phyloP scores from a whole-genome alignment of 2,888 invertebrate species.

The Orchesella flavescens region DNA sequence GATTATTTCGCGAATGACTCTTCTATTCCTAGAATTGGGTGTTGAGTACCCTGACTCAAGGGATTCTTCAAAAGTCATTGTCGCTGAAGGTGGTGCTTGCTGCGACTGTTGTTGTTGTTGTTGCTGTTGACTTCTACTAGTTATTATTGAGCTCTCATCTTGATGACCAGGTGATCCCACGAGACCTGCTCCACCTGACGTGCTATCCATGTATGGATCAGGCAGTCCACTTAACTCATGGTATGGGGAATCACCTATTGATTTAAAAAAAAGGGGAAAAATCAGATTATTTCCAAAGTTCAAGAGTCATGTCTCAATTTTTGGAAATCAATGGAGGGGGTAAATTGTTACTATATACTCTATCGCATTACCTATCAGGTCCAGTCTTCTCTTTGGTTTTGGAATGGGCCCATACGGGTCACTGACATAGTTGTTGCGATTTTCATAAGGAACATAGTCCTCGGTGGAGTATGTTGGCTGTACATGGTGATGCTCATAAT shows the following conservation, averaged over 20 bases:
- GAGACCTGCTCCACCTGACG: slow-evolving; percentile 57
- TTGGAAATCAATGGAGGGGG: no score
- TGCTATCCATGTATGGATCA: slow-evolving; percentile 85
- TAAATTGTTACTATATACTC: no score
- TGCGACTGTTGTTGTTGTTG: slow-evolving; percentile 73
- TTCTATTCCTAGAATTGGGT: slow-evolving; percentile 91
- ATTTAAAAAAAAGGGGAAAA: not conserved
- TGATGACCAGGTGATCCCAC: slow-evolving; percentile 49
- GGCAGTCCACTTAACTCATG: slow-evolving; percentile 94
- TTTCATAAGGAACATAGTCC: slow-evolving; percentile 72
- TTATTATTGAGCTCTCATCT: slow-evolving; percentile 65
- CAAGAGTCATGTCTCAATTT: not conserved
- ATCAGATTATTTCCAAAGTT: slow-evolving; percentile 11
- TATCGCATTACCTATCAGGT: slow-evolving; percentile 84
- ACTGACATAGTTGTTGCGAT: slow-evolving; percentile 72
- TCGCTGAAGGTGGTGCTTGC: slow-evolving; percentile 85
- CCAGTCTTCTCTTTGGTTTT: slow-evolving; percentile 90
- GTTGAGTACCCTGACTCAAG: slow-evolving; percentile 95
- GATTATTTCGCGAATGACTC: slow-evolving; percentile 95
- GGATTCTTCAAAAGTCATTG: slow-evolving; percentile 93
- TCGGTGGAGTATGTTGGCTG: slow-evolving; percentile 65
- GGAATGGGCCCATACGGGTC: slow-evolving; percentile 92
- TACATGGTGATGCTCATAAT: slow-evolving; percentile 71
- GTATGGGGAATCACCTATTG: slow-evolving; percentile 86
- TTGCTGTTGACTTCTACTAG: slow-evolving; percentile 54